Percentiles rank a stretch among this genome's conserved stretches.
Evolutionary conservation across 2,888 invertebrate genomes (phyloP).

Genomic region (Bombylius discolor): DNA sequence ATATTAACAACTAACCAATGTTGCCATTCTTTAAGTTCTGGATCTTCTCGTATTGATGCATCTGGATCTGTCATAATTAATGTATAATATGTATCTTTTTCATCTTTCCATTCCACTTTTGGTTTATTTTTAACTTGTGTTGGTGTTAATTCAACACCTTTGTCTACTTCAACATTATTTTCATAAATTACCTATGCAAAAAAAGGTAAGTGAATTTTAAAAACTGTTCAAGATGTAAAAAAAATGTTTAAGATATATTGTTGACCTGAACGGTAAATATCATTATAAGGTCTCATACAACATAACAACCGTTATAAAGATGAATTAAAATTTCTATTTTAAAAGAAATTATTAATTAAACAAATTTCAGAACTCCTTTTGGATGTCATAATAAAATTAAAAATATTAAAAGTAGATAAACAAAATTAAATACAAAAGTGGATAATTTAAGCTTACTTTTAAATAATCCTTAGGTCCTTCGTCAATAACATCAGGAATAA

Average conservation of each 20-base stretch:
- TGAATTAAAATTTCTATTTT: too few species aligned
- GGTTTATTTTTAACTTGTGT: conserved; percentile 40
- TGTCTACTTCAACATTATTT: conserved; percentile 35
- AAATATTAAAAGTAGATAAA: too few species aligned
- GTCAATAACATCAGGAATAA: conserved; percentile 30
- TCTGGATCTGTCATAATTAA: conserved; percentile 60
- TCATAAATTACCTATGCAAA: conserved; percentile 20
- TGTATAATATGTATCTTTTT: conserved; percentile 22
- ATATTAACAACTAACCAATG: conserved; percentile 88
- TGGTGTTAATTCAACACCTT: conserved; percentile 61
- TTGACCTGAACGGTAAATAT: too few species aligned
- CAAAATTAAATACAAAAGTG: too few species aligned
- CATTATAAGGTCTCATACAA: too few species aligned
- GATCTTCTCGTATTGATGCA: conserved; percentile 74
- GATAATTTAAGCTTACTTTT: conserved; percentile 23
- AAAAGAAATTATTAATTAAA: too few species aligned
- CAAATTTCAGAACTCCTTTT: too few species aligned
- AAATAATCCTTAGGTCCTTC: conserved; percentile 28
- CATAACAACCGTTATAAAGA: too few species aligned
- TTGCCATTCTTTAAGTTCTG: conserved; percentile 73
- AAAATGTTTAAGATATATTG: too few species aligned
- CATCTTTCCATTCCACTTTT: conserved; percentile 22
- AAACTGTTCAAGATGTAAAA: too few species aligned
- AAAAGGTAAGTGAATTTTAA: too few species aligned
- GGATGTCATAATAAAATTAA: too few species aligned